Conservation (phyloP, 2,888 invertebrate species). For the Pollenia griseotomentosa region DNA sequence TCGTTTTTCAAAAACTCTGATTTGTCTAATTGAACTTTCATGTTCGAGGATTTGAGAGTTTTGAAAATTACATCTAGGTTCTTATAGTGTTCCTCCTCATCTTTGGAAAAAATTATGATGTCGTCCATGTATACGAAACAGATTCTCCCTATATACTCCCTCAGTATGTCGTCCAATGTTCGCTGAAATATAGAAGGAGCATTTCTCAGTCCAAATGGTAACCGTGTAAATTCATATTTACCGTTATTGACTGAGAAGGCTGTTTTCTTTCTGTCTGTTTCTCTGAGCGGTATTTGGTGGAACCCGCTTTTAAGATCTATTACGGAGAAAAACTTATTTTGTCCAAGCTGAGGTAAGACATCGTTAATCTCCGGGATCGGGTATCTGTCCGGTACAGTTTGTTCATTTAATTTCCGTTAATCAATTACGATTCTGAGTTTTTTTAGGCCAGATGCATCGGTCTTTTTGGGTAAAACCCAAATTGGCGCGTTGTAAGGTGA, state of each 20-base stretch:
- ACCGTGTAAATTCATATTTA: conserved; percentile 17
- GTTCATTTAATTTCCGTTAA: conserved; percentile 19
- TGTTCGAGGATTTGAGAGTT: background rate
- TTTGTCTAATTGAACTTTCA: too few relatives aligned
- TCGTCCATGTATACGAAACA: conserved; percentile 35
- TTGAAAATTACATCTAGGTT: background rate
- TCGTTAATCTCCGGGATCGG: conserved; percentile 42
- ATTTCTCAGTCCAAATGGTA: too few relatives aligned
- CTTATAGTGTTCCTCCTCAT: conserved; percentile 16
- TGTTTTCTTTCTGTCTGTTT: conserved; percentile 20
- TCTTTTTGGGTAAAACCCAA: conserved; percentile 31
- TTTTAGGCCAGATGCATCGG: conserved; percentile 33
- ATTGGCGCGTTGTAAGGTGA: conserved; percentile 28
- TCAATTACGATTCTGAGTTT: conserved; percentile 14
- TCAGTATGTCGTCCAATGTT: background rate
- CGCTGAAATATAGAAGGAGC: background rate
- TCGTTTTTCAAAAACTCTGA: too few relatives aligned
- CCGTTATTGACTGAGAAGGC: conserved; percentile 35
- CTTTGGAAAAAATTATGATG: conserved; percentile 34
- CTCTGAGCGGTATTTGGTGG: conserved; percentile 25
- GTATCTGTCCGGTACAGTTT: conserved; percentile 34
- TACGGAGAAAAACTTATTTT: conserved; percentile 39
- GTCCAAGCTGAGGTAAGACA: conserved; percentile 18
- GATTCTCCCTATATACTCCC: background rate
- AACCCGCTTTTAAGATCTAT: conserved; percentile 39